Evolutionary conservation across 2,797 vertebrate genomes (phyloP).

Genomic region (Tinamus major): DNA sequence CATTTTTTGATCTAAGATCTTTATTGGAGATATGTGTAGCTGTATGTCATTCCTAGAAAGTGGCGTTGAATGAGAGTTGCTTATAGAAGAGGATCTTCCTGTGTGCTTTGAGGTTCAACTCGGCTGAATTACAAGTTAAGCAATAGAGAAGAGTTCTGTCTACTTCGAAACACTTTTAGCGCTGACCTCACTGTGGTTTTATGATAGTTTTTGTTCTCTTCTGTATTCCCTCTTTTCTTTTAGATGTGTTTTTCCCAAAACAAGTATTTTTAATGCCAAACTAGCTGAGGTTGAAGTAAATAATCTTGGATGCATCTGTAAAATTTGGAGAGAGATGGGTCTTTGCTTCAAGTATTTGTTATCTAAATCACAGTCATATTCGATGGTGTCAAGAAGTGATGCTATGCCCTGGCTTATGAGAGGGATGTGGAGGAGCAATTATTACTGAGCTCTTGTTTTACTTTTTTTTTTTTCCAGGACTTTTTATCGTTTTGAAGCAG

Average conservation of each 20-base stretch:
- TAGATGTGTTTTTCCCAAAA: background rate
- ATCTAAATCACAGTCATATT: background rate
- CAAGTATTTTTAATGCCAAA: background rate
- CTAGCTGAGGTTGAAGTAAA: background rate
- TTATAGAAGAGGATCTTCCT: background rate
- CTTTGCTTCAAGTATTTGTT: background rate
- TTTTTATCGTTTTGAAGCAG: constrained; percentile 96
- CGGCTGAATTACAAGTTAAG: background rate
- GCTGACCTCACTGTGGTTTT: background rate
- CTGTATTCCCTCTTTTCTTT: background rate
- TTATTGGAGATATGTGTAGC: background rate
- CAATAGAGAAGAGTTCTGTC: background rate
- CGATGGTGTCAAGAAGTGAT: background rate
- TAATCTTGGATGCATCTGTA: background rate
- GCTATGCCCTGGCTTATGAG: background rate
- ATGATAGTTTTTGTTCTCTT: background rate
- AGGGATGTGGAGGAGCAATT: background rate
- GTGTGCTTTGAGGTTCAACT: background rate
- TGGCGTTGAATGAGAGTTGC: background rate
- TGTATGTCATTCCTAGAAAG: background rate
- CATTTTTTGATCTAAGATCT: no score
- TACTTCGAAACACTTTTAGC: background rate
- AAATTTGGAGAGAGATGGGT: background rate
- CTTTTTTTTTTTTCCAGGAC: constrained; percentile 80
- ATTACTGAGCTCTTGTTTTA: background rate